Evolutionary conservation across 2,113 vertebrate genomes (phyloP), one percentile per base, ranked within the genome.

Genomic region (Engraulis encrasicolus): DNA sequence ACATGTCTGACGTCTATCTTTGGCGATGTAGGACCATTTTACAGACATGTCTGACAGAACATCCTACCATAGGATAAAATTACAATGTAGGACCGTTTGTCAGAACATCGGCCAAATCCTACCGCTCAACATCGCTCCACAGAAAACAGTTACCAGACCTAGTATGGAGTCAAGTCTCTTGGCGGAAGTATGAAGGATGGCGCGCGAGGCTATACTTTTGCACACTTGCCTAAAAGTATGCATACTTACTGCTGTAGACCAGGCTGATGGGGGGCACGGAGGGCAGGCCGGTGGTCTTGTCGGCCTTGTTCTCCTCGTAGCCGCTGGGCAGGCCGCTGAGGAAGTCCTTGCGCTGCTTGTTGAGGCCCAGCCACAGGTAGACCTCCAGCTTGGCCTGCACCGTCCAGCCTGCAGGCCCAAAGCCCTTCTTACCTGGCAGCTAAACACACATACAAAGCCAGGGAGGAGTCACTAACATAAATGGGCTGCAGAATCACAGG

Each of bases 351-450:
- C 97, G 95, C 84, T 99, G 98, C 87, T 95, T 97, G 89, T 91
- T 99, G 84, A 99, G 95, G 27, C 98, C 97, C 88, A 99, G 93
- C 98, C 98, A 99, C 85, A 99, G 88, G 91, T 99, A 99, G 49
- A 98, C 92, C 94, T 99, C 98, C 89, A 98, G 93, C 92, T 99
- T 99, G 85, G 97, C 96, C 91, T 99, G 98, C 9, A 99, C 98
- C 0, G 98, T 98, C 98, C 98, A 99, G 17, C 98, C 98, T 0
- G 97, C 97, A 0, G 97, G 95, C 1, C 98, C 98, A 0, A 99
- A 98, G 2, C 98, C 97, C 81, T 96, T 95, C 93, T 98, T 99
- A 14, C 98, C 98, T 0, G 98, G 98, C 0, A 99, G 95, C 98
- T 80, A n/a, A 15, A 34, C 66, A 74, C 3, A 74, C 66, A 71